These are phyloP conservation scores for Etheostoma spectabile DNA, from an alignment of 2,113 vertebrate species.

Conservation along the genomic window DNA sequence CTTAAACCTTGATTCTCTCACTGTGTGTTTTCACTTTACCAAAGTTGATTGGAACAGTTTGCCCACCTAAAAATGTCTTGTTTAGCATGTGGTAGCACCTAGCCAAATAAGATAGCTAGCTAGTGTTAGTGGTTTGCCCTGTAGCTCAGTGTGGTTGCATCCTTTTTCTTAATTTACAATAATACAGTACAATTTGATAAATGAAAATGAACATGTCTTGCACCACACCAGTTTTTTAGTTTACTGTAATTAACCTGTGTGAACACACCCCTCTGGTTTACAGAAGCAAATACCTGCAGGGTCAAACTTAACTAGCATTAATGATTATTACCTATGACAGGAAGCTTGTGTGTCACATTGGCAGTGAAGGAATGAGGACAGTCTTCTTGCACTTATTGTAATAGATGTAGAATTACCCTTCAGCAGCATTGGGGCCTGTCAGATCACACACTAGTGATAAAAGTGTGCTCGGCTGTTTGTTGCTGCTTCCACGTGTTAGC, in stretches of 20 bases:
- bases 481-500: background rate
- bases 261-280: background rate
- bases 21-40: no score
- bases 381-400: background rate
- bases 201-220: background rate
- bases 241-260: background rate
- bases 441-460: background rate
- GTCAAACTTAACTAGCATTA: background rate
- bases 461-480: background rate
- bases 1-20: no score
- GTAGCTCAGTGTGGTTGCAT: background rate
- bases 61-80: no score
- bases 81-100: no score
- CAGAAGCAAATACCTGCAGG: background rate
- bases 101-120: no score
- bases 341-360: background rate
- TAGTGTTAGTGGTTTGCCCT: no score
- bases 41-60: no score
- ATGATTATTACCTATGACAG: background rate
- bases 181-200: no score
- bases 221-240: background rate
- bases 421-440: background rate
- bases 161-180: no score
- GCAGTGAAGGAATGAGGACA: background rate
- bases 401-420: background rate